Percentiles rank a stretch among this genome's conserved stretches.
These are phyloP conservation scores for Opisthograptis luteolata DNA, from an alignment of 2,888 invertebrate species.

Conservation along the genomic window DNA sequence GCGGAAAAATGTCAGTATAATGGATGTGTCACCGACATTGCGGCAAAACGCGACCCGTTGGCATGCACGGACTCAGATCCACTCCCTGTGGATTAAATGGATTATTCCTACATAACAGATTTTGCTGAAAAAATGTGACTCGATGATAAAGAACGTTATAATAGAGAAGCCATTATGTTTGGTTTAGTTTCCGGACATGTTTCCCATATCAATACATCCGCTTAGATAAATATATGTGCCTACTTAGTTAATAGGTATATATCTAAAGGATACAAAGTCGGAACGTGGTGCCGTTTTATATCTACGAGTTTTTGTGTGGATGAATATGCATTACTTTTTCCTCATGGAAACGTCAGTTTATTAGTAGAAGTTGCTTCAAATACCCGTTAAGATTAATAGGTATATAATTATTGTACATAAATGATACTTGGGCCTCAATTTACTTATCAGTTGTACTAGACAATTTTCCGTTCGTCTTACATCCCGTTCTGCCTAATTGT, in stretches of 20 bases:
- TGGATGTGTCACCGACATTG: slow-evolving; percentile 82
- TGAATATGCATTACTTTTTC: no score
- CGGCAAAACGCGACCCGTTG: slow-evolving; percentile 69
- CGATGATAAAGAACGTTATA: slow-evolving; percentile 9
- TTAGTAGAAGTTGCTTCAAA: no score
- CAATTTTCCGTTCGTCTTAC: no score
- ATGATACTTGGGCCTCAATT: no score
- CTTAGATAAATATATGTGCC: not conserved
- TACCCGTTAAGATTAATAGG: no score
- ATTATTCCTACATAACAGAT: slow-evolving; percentile 51
- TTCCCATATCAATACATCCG: slow-evolving; percentile 5
- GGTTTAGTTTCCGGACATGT: slow-evolving; percentile 10
- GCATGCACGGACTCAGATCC: slow-evolving; percentile 64
- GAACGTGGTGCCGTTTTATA: not conserved
- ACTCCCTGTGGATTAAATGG: slow-evolving; percentile 70
- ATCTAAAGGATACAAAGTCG: no score
- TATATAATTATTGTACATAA: no score
- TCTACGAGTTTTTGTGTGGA: no score
- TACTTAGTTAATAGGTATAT: not conserved
- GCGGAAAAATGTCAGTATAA: slow-evolving; percentile 81
- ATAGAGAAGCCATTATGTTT: slow-evolving; percentile 16
- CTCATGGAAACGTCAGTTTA: no score
- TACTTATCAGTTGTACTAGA: no score
- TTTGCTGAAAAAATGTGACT: slow-evolving; percentile 50
- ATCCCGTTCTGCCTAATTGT: slow-evolving; percentile 1